Evolutionary conservation across 2,888 invertebrate genomes (phyloP), one percentile per base, ranked within the genome.

Genomic region (Crioceris asparagi): DNA sequence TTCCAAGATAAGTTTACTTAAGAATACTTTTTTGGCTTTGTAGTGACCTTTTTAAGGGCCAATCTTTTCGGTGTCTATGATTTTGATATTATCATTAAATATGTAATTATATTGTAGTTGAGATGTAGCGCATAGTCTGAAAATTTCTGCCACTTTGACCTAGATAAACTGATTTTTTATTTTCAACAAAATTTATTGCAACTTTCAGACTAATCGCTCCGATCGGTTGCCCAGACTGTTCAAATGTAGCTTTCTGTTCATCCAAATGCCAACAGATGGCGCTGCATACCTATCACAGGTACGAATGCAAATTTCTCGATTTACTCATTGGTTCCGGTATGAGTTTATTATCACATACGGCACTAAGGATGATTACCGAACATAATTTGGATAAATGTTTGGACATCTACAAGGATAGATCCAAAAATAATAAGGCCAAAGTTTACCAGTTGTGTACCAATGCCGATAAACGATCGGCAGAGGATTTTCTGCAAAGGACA

Each of bases 281-380:
- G 0, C 51, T 75, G 1, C 57, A 67, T 3, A 70, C 74, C 0
- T 87, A 85, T 56, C 87, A 88, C 59, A 65, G 68, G 19, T 77
- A 74, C 54, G 88, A 88, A 61, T 88, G 88, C 54, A 74, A 74
- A 49, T 79, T 76, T 52, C 64, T 81, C 51, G 81, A 81, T 47
- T 65, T 87, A 5, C 70, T 86, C 34, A 77, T 83, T 45, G 88
- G 86, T 69, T 64, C 65, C 4, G 66, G 88, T 1, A 86, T 87
- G 82, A 86, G 86, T 36, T 71, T 85, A 32, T 66, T 87, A 3
- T 81, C 82, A 45, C 76, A 77, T 53, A 71, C 85, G 29, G 82
- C 86, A 0, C 57, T 87, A 17, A 68, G 86, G 33, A 77, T 85
- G 64, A 70, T 85, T n/a, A 84, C 86, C 0, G 83, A 84, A 56